These are phyloP conservation scores for Falco columbarius DNA, from an alignment of 2,797 vertebrate species.

Conservation along the genomic window DNA sequence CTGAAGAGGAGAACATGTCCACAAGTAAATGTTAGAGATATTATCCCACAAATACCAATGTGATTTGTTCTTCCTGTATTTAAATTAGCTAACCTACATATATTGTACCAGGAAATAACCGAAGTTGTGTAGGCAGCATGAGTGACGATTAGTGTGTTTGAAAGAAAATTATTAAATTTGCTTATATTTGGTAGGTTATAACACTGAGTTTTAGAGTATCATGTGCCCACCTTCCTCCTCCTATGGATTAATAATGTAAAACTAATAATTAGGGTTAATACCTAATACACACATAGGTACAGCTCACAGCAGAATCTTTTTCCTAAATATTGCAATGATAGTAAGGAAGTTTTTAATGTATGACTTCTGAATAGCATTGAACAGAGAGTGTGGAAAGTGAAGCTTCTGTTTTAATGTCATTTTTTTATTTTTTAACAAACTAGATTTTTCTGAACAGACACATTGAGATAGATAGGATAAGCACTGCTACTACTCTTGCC, in stretches of 20 bases:
- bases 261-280: background rate
- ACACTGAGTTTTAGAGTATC: background rate
- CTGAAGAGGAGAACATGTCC: background rate
- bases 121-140: background rate
- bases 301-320: background rate
- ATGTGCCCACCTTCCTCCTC: background rate
- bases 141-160: background rate
- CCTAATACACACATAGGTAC: background rate
- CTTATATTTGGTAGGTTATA: background rate
- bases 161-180: constrained; percentile 26
- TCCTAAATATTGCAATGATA: background rate
- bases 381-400: background rate
- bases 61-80: constrained; percentile 13
- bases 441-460: background rate
- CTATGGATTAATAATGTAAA: background rate
- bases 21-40: background rate
- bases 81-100: background rate
- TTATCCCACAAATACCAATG: background rate
- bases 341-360: background rate
- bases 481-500: background rate
- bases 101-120: constrained; percentile 6
- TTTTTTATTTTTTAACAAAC: background rate
- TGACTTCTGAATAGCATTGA: background rate
- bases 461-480: background rate
- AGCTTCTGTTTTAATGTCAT: background rate